Percentiles rank a stretch among this genome's conserved stretches.
These are phyloP conservation scores for Acanthosepion esculentum DNA, from an alignment of 2,888 invertebrate species.

Conservation along the genomic window DNA sequence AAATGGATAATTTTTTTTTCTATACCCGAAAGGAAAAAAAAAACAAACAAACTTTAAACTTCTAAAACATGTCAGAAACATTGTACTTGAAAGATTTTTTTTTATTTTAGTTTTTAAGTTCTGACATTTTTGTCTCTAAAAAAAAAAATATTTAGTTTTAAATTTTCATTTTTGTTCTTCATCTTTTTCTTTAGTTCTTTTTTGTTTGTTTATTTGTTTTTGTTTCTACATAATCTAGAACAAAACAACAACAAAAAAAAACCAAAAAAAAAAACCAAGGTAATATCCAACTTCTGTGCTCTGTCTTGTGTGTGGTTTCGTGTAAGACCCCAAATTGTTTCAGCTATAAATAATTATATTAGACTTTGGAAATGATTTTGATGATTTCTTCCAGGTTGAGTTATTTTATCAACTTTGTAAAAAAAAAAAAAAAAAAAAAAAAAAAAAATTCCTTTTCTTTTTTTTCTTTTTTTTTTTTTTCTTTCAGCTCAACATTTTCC, in stretches of 20 bases:
- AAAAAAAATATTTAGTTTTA: neutral
- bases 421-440: too few relatives aligned
- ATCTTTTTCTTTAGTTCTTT: too few relatives aligned
- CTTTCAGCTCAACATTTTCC: too few relatives aligned
- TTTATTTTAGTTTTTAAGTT: neutral
- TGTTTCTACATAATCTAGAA: neutral
- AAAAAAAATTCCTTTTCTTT: too few relatives aligned
- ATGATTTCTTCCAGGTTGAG: too few relatives aligned
- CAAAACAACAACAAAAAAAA: neutral
- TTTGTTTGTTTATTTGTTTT: neutral
- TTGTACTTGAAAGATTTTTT: neutral
- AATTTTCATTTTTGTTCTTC: too few relatives aligned
- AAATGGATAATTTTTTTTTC: neutral
- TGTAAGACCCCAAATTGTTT: neutral
- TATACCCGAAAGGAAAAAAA: neutral
- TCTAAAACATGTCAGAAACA: neutral
- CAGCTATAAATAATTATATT: constrained; percentile 1
- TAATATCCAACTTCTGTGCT: neutral
- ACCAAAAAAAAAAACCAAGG: neutral
- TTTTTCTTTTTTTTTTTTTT: too few relatives aligned
- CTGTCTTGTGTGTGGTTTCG: neutral
- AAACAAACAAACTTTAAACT: too few relatives aligned
- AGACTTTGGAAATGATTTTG: neutral
- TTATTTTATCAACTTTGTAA: too few relatives aligned
- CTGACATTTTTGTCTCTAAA: neutral